phyloP scores from a whole-genome alignment of 2,113 vertebrate genomes.

The Brachypteracias leptosomus region DNA sequence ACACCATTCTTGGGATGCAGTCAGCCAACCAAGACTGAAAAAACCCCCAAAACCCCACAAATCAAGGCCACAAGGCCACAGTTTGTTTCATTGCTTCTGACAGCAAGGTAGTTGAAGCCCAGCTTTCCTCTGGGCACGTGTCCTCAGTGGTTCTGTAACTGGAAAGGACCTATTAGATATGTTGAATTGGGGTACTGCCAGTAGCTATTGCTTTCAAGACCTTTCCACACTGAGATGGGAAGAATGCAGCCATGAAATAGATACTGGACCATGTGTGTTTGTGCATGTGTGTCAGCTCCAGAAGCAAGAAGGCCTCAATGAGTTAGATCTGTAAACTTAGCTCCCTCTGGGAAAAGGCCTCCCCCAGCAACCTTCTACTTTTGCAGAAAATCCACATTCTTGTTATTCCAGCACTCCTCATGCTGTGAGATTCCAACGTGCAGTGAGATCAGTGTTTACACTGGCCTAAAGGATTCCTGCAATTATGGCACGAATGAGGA shows the following conservation, averaged over 20 bases:
- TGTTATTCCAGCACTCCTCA: conserved; percentile 11
- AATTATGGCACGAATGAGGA: not conserved
- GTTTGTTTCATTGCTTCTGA: conserved; percentile 22
- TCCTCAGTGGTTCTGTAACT: conserved; percentile 36
- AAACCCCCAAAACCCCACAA: not conserved
- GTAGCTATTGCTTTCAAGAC: conserved; percentile 65
- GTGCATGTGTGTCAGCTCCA: conserved; percentile 29
- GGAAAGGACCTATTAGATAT: conserved; percentile 40
- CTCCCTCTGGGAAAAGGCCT: conserved; percentile 26
- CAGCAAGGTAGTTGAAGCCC: conserved; percentile 1
- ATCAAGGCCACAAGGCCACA: not conserved
- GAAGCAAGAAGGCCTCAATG: not conserved
- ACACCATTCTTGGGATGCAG: not conserved
- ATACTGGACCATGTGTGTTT: conserved; percentile 36
- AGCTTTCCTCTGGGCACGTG: not conserved
- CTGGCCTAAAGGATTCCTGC: not conserved
- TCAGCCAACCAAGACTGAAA: not conserved
- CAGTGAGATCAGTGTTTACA: conserved; percentile 24
- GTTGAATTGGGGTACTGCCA: conserved; percentile 51
- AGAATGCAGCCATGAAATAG: conserved; percentile 57
- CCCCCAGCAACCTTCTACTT: conserved; percentile 19
- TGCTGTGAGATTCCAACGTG: not conserved
- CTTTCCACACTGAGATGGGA: conserved; percentile 52
- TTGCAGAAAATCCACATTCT: not conserved
- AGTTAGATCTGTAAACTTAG: conserved; percentile 16